These are phyloP conservation scores for Podocnemis expansa DNA, from an alignment of 2,113 vertebrate species.

Conservation along the genomic window DNA sequence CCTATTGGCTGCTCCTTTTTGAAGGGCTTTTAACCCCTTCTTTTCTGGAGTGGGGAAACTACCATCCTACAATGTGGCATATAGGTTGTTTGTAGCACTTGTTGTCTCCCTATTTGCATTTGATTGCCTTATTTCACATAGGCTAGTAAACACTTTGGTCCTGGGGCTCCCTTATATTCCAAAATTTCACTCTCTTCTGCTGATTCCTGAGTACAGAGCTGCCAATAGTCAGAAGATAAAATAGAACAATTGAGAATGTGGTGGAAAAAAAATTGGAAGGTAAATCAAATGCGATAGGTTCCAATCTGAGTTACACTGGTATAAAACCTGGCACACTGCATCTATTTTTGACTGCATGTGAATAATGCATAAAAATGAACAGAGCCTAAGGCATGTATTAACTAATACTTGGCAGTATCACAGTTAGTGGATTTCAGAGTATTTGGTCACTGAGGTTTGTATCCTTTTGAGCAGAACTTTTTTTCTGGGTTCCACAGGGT, in stretches of 20 bases:
- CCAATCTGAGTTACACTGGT: not conserved
- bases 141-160: not conserved
- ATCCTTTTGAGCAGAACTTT: not conserved
- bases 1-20: too few species aligned
- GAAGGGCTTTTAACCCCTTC: too few species aligned
- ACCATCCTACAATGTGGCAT: not conserved
- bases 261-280: not conserved
- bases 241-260: not conserved
- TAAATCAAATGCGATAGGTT: not conserved
- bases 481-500: not conserved
- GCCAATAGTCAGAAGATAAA: slow-evolving; percentile 17
- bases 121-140: not conserved
- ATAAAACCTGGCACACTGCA: not conserved
- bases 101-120: not conserved
- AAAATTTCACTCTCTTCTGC: slow-evolving; percentile 15
- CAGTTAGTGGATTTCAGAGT: not conserved
- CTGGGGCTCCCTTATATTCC: not conserved
- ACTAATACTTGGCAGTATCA: not conserved
- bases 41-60: too few species aligned
- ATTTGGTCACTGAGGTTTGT: not conserved
- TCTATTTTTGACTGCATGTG: not conserved
- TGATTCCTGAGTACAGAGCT: slow-evolving; percentile 18
- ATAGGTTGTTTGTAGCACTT: not conserved
- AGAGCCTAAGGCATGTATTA: not conserved
- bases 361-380: not conserved